Evolutionary conservation across 2,888 invertebrate genomes (phyloP).

Genomic region (Amitus sp.): DNA sequence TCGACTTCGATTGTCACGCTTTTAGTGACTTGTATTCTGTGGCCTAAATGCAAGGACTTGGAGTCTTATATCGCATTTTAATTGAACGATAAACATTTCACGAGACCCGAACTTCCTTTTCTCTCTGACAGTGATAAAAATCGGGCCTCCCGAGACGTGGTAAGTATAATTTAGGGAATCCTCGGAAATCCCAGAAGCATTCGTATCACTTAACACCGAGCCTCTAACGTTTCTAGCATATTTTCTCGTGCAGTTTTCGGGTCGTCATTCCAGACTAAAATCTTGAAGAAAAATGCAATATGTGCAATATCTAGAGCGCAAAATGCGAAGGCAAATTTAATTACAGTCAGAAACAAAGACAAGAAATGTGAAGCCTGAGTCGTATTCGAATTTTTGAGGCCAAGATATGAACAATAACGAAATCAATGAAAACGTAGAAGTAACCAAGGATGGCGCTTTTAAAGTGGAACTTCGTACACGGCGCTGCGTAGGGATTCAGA

Average conservation of each 20-base stretch:
- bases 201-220: constrained; percentile 56
- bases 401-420: too few relatives aligned
- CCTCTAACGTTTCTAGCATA: constrained; percentile 27
- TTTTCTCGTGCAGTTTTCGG: constrained; percentile 22
- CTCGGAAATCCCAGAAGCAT: constrained; percentile 51
- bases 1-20: too few relatives aligned
- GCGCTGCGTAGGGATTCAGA: too few relatives aligned
- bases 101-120: not conserved
- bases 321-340: too few relatives aligned
- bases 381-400: too few relatives aligned
- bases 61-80: not conserved
- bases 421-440: too few relatives aligned
- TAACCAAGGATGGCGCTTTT: too few relatives aligned
- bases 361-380: too few relatives aligned
- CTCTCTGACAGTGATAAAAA: constrained; percentile 46
- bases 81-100: not conserved
- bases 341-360: too few relatives aligned
- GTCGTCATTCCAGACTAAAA: constrained; percentile 17
- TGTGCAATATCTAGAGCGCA: too few relatives aligned
- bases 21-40: too few relatives aligned
- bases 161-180: constrained; percentile 56
- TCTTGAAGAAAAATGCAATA: not conserved
- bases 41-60: not conserved
- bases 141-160: constrained; percentile 42
- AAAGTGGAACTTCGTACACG: too few relatives aligned